These are phyloP conservation scores for Percopsis transmontana DNA, from an alignment of 2,113 vertebrate genomes.

Conservation along the genomic window DNA sequence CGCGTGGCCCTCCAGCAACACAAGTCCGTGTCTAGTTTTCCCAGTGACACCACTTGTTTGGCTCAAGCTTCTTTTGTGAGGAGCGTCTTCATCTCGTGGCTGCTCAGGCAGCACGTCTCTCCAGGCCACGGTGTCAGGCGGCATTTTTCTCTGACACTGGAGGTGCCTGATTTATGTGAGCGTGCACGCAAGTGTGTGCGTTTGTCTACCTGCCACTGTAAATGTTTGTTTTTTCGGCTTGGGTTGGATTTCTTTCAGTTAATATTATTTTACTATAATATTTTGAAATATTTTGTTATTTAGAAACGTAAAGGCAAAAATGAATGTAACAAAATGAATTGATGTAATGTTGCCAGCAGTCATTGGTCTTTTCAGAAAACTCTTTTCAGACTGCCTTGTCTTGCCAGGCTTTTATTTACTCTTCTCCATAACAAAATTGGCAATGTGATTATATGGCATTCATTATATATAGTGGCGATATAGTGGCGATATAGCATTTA, in stretches of 20 bases:
- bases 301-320: too few relatives aligned
- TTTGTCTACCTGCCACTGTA: conserved; percentile 10
- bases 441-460: too few relatives aligned
- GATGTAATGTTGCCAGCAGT: too few relatives aligned
- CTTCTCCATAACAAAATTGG: too few relatives aligned
- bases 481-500: too few relatives aligned
- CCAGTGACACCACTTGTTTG: conserved; percentile 73
- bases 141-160: conserved; percentile 72
- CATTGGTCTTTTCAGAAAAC: background rate
- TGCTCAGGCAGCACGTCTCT: conserved; percentile 65
- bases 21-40: conserved; percentile 62
- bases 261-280: background rate
- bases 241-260: background rate
- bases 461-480: too few relatives aligned
- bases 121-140: conserved; percentile 68
- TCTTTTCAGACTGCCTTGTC: too few relatives aligned
- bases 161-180: conserved; percentile 9
- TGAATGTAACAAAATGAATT: too few relatives aligned
- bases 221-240: background rate
- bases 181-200: conserved; percentile 23
- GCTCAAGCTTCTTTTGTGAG: conserved; percentile 71
- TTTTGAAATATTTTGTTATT: background rate
- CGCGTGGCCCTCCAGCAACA: conserved; percentile 65
- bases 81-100: conserved; percentile 70
- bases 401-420: too few relatives aligned